Percentiles rank a stretch among this genome's conserved stretches.
phyloP scores from a whole-genome alignment of 2,113 vertebrate genomes.

The Phycodurus eques region DNA sequence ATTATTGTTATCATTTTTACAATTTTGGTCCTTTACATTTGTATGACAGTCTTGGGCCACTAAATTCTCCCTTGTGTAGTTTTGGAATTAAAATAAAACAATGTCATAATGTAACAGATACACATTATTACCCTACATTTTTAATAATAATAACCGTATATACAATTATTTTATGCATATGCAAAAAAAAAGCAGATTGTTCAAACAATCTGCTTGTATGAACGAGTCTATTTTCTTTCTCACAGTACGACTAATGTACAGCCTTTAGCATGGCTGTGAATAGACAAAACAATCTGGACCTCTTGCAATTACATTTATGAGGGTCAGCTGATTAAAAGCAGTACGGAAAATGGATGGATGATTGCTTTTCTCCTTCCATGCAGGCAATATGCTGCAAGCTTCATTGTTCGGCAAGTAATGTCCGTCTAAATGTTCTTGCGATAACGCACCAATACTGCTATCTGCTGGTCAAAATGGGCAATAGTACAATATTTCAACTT shows the following conservation, averaged over 20 bases:
- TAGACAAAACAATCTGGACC: slow-evolving; percentile 32
- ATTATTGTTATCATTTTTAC: background rate
- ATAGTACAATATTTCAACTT: background rate
- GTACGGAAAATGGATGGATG: too few species aligned
- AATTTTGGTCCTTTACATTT: background rate
- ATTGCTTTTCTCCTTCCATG: background rate
- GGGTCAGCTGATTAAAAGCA: slow-evolving; percentile 33
- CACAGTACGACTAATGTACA: background rate
- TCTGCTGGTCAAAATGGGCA: slow-evolving; percentile 29
- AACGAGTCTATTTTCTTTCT: background rate
- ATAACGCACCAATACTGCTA: slow-evolving; percentile 5
- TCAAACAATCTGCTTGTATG: background rate
- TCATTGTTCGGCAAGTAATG: background rate
- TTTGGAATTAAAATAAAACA: background rate
- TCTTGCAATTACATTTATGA: slow-evolving; percentile 53
- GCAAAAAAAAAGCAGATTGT: background rate
- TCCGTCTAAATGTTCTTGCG: too few species aligned
- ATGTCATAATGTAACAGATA: background rate
- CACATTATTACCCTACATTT: background rate
- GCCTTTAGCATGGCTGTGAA: slow-evolving; percentile 35
- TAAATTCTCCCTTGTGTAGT: background rate
- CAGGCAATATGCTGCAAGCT: slow-evolving; percentile 11
- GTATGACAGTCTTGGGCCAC: background rate
- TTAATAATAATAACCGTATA: too few species aligned
- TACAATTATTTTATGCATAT: background rate